These are phyloP conservation scores for Nephrotoma flavescens DNA, from an alignment of 2,888 invertebrate species.

Conservation along the genomic window DNA sequence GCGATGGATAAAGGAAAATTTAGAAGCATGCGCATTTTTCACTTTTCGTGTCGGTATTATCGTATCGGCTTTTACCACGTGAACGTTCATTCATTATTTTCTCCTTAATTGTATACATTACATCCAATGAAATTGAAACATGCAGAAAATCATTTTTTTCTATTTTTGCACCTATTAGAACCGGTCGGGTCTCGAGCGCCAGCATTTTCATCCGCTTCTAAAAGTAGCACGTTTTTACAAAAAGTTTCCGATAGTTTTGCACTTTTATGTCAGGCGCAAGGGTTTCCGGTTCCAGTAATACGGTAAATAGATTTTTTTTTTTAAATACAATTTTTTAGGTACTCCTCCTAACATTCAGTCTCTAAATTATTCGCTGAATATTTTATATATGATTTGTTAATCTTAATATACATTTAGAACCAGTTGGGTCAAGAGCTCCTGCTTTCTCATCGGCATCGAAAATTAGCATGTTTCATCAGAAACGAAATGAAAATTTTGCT, in stretches of 20 bases:
- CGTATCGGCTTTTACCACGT: background rate
- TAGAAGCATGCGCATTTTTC: background rate
- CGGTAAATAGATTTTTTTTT: slow-evolving; percentile 34
- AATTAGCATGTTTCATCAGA: slow-evolving; percentile 36
- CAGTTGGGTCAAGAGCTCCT: slow-evolving; percentile 42
- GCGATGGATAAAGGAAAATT: background rate
- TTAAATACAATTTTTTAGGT: background rate
- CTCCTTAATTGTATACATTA: background rate
- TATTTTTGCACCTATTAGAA: slow-evolving; percentile 20
- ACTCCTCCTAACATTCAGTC: background rate
- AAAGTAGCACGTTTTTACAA: slow-evolving; percentile 32
- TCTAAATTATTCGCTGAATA: background rate
- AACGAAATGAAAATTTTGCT: slow-evolving; percentile 35
- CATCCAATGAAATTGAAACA: background rate
- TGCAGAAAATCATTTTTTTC: background rate
- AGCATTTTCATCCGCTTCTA: slow-evolving; percentile 38
- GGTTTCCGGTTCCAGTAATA: slow-evolving; percentile 48
- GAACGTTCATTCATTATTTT: background rate
- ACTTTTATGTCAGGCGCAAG: slow-evolving; percentile 46
- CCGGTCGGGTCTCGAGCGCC: slow-evolving; percentile 38
- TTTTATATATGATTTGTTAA: background rate
- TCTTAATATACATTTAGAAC: slow-evolving; percentile 32
- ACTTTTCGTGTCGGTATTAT: background rate
- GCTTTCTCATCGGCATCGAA: slow-evolving; percentile 45
- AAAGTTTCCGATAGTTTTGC: slow-evolving; percentile 32